Conservation (phyloP, 2,113 vertebrate species). For the Phalacrocorax brasilianus region DNA sequence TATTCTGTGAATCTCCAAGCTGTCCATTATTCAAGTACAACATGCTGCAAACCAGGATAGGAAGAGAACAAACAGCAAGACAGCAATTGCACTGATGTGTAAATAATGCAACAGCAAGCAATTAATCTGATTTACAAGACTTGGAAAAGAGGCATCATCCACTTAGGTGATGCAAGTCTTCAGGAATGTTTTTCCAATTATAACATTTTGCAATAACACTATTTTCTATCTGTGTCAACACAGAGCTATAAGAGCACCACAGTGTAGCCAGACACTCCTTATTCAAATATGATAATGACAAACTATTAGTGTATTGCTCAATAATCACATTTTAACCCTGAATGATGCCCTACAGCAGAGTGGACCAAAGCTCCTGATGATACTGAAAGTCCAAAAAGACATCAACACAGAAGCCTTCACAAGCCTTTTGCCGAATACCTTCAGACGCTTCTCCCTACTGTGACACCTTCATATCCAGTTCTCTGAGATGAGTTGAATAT, state of each 20-base stretch:
- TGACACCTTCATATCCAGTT: not conserved
- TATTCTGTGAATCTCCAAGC: not conserved
- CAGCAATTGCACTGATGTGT: not conserved
- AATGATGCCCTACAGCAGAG: not conserved
- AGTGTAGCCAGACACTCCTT: conserved; percentile 10
- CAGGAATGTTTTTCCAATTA: conserved; percentile 15
- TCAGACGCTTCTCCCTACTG: not conserved
- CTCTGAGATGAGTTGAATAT: not conserved
- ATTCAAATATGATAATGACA: not conserved
- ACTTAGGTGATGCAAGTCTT: not conserved
- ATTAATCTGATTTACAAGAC: not conserved
- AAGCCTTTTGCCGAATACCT: not conserved
- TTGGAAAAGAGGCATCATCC: not conserved
- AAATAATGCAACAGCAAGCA: conserved; percentile 31
- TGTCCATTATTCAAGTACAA: not conserved
- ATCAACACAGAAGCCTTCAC: not conserved
- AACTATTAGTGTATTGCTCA: not conserved
- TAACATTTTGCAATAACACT: conserved; percentile 12
- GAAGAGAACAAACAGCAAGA: not conserved
- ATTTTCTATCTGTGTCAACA: not conserved
- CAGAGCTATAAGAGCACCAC: not conserved
- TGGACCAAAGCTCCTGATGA: not conserved
- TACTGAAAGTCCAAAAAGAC: not conserved
- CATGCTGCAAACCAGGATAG: not conserved
- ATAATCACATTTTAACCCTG: not conserved